Conservation (phyloP, 2,113 vertebrate species). For the Rhizomys pruinosus region DNA sequence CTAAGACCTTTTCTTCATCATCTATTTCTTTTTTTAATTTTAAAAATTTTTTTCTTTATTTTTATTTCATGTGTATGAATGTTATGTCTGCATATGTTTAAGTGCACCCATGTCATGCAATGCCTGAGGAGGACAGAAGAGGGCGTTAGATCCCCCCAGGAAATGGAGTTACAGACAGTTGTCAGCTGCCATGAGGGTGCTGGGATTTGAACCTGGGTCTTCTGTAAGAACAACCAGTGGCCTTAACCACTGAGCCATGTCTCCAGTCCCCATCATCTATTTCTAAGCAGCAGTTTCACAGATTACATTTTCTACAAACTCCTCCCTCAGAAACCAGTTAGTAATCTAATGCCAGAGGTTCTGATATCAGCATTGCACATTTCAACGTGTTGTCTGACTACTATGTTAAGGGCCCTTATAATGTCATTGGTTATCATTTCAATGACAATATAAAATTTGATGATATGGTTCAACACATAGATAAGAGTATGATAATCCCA, state of each 20-base stretch:
- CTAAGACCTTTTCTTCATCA: neutral
- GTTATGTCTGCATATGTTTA: too few species aligned
- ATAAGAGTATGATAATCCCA: neutral
- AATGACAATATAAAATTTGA: neutral
- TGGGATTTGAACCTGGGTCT: too few species aligned
- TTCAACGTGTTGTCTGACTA: neutral
- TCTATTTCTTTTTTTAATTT: too few species aligned
- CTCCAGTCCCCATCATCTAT: neutral
- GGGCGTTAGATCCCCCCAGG: too few species aligned
- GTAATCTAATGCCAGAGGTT: neutral
- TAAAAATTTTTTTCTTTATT: too few species aligned
- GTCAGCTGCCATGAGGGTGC: too few species aligned
- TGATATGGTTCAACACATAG: neutral
- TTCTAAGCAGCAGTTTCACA: neutral
- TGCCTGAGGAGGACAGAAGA: too few species aligned
- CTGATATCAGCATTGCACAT: neutral
- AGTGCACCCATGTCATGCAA: too few species aligned
- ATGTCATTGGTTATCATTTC: neutral
- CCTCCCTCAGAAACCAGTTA: neutral
- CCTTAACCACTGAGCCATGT: too few species aligned
- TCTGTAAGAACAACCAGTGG: too few species aligned
- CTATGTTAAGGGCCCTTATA: neutral
- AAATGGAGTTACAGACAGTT: too few species aligned
- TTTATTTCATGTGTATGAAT: too few species aligned
- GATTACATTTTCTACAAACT: neutral